A percentile compares a stretch with the other conserved stretches of the same genome.
These are phyloP conservation scores for Brachyhypopomus occidentalis DNA, from an alignment of 2,113 vertebrate species.

Conservation along the genomic window DNA sequence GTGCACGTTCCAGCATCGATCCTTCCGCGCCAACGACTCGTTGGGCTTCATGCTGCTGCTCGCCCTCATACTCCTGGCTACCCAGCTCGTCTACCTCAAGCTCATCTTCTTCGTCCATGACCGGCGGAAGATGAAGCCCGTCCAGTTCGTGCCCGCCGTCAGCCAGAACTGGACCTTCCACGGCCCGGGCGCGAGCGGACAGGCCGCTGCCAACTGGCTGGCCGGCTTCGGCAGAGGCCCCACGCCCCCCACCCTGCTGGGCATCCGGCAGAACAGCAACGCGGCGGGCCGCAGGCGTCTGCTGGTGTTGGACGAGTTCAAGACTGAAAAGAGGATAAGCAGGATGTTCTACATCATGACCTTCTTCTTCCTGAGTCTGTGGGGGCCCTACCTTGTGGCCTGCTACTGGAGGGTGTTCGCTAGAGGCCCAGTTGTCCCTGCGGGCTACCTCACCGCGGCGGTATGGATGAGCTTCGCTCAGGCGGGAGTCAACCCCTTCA, in stretches of 20 bases:
- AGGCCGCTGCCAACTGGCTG: conserved; percentile 98
- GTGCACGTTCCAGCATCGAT: conserved; percentile 98
- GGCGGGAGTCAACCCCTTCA: conserved; percentile 99
- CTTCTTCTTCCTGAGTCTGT: conserved; percentile 97
- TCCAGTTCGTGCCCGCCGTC: conserved; percentile 98
- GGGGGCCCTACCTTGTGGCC: conserved; percentile 98
- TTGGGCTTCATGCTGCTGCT: conserved; percentile 99
- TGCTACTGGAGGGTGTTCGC: conserved; percentile 99
- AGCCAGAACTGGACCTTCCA: conserved; percentile 99
- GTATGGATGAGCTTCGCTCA: conserved; percentile 99
- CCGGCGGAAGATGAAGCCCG: conserved; percentile 99
- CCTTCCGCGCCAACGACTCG: conserved; percentile 98
- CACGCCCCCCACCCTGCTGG: conserved; percentile 96
- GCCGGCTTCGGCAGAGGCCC: conserved; percentile 98
- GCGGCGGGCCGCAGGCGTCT: conserved; percentile 94
- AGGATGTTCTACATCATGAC: conserved; percentile 99
- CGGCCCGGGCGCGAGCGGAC: conserved; percentile 95
- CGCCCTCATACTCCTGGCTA: conserved; percentile 97
- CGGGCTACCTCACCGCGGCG: conserved; percentile 96
- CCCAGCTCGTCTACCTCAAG: conserved; percentile 99
- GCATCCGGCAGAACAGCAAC: conserved; percentile 96
- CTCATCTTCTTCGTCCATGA: conserved; percentile 99
- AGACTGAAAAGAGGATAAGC: conserved; percentile 99
- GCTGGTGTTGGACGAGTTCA: conserved; percentile 98
- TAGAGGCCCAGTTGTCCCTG: conserved; percentile 91